Base-by-base conservation (phyloP, 2,113 vertebrate species). In the Sceloporus undulatus region DNA sequence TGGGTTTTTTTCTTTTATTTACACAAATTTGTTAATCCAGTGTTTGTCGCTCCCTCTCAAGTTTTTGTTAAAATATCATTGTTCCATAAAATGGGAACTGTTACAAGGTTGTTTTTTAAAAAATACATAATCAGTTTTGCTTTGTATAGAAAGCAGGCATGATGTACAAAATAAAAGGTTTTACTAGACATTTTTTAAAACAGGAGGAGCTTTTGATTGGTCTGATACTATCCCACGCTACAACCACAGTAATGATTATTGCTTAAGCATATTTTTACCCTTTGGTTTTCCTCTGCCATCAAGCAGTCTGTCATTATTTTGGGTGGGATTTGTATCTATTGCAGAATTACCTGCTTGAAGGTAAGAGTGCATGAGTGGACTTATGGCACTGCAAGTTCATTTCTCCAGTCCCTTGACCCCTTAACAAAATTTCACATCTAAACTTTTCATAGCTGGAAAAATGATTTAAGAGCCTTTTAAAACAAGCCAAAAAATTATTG, bases 171-270 rank as follows among this genome's bases (percentile, higher is more conserved):
- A 89, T 94, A 87, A 94, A 92, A 29, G 3, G 48, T 23, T 91
- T 94, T 92, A 93, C 89, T 90, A 92, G 91, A 89, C 48, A 91
- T 95, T 70, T 95, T 48, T 94, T 92, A 93, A 94, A 91, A 90
- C 82, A 94, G 89, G 91, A 83, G 82, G 91, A 93, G 79, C 93
- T 94, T 94, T 94, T 91, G 93, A 94, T 94, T 92, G 91, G 78
- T 91, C 87, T 91, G 78, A 78, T 71, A 87, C 81, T 86, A 95
- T 21, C 56, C 9, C n/a, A n/a, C 29, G 29, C 25, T 7, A 8
- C 52, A 8, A 21, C 66, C 1, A 1, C 19, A 88, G 52, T 87
- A 88, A 89, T 70, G 85, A 21, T 75, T 92, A 82, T 65, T 85
- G 48, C 19, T 8, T 82, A 3, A 74, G 4, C 42, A 66, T 75